Conservation (phyloP, 2,888 invertebrate species). For the Andrena minutula region DNA sequence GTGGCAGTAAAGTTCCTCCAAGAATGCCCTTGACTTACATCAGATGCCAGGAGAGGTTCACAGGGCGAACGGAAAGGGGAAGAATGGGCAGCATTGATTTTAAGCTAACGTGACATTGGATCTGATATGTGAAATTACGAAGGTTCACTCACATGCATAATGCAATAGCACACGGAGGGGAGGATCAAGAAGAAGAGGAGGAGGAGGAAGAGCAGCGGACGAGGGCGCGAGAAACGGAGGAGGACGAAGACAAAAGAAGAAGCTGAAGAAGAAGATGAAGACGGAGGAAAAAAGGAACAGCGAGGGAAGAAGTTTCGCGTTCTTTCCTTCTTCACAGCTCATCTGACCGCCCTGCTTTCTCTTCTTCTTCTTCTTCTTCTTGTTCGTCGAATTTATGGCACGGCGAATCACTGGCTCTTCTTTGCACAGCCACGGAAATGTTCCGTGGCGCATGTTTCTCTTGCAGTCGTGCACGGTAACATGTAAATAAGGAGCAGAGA, state of each 20-base stretch:
- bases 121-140: conserved; percentile 75
- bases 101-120: conserved; percentile 76
- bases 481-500: conserved; percentile 45
- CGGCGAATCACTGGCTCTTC: conserved; percentile 31
- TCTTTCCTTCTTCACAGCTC: neutral
- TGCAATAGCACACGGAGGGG: conserved; percentile 48
- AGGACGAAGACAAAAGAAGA: neutral
- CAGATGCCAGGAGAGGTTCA: conserved; percentile 42
- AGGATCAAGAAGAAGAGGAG: conserved; percentile 9
- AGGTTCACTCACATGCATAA: conserved; percentile 68
- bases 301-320: conserved; percentile 9
- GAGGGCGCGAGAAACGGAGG: neutral
- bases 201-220: conserved; percentile 11
- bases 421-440: conserved; percentile 55
- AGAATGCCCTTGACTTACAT: conserved; percentile 55
- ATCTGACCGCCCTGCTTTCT: conserved; percentile 6
- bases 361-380: conserved; percentile 40
- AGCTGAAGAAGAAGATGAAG: neutral
- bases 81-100: conserved; percentile 70
- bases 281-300: neutral
- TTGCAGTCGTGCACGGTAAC: conserved; percentile 15
- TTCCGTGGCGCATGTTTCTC: conserved; percentile 19
- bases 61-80: conserved; percentile 31
- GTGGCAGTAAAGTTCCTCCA: conserved; percentile 24
- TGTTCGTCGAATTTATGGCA: conserved; percentile 46